Base-by-base conservation (phyloP, 1,140 invertebrate species). In the Hesperophylax magnus region DNA sequence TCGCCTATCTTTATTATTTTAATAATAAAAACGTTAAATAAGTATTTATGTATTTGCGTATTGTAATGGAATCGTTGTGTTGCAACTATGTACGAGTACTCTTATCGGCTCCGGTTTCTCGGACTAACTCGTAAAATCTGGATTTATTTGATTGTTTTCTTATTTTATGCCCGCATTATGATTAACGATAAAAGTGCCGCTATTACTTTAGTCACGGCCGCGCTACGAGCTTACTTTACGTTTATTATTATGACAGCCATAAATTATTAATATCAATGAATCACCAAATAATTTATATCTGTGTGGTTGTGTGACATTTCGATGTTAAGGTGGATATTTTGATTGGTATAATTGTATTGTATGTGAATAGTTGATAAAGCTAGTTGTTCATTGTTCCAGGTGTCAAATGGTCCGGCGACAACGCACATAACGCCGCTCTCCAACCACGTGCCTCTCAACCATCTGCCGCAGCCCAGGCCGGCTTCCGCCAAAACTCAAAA, bases 331-430 rank as follows among this genome's bases (percentile, higher is more conserved):
- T 14, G 39, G 39, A 47, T 47, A 47, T 47, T 47, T 47, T 14
- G 39, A 47, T 14, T 47, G 56, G 56, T 18, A n/a, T 0, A n/a
- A 14, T 56, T 20, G 6, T 58, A 58, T 18, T 18, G n/a, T 1
- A 11, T 3, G 2, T n/a, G 8, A 20, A n/a, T 56, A 56, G 54
- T 56, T n/a, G 9, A 58, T 18, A 18, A 58, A 18, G n/a, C 18
- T 58, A 11, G 6, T 20, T 58, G 53, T 18, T 18, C 7, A 1
- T 72, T 47, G 34, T 82, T 84, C 71, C 78, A 85, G 85, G 82
- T 85, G 22, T 83, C 84, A 34, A 85, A 85, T 77, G 85, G 83
- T 79, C 83, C 85, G 60, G 79, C 85, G 53, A 85, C 79, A 56
- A 85, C 85, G 82, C 83, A 84, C 79, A 80, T 84, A 31, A 84